These are phyloP conservation scores for Leptoteleia sp. DNA, from an alignment of 1,140 invertebrate species.

Conservation along the genomic window DNA sequence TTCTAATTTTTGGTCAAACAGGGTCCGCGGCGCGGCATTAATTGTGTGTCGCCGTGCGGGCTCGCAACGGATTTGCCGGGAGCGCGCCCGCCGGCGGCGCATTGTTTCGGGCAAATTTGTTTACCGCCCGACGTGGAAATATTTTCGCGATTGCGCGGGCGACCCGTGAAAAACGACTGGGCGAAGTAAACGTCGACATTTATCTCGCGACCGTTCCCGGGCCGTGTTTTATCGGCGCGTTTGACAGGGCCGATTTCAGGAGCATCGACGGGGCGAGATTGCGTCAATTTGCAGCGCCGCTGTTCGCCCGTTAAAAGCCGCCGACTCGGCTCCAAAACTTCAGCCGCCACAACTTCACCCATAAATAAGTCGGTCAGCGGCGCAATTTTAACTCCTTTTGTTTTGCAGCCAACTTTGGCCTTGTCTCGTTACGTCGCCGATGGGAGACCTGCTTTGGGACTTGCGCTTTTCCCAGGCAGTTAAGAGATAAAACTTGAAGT, in stretches of 20 bases:
- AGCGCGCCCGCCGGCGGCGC: background rate
- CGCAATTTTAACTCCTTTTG: conserved; percentile 48
- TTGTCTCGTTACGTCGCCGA: conserved; percentile 48
- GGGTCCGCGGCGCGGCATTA: conserved; percentile 17
- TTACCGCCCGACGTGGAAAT: conserved; percentile 31
- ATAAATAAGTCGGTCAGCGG: conserved; percentile 60
- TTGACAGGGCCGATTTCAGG: background rate
- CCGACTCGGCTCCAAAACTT: conserved; percentile 20
- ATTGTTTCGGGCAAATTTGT: conserved; percentile 12
- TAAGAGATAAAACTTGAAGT: conserved; percentile 50
- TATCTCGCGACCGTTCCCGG: conserved; percentile 8
- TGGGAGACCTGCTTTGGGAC: conserved; percentile 36
- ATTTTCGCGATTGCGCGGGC: conserved; percentile 9
- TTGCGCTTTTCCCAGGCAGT: conserved; percentile 35
- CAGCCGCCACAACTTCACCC: conserved; percentile 39
- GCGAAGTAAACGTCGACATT: background rate
- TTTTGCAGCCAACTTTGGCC: conserved; percentile 48
- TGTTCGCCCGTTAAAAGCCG: conserved; percentile 16
- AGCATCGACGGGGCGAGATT: background rate
- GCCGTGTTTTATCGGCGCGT: background rate
- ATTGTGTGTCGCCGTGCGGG: conserved; percentile 26
- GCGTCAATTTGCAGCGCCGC: conserved; percentile 24
- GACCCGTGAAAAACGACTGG: background rate
- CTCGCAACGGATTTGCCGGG: conserved; percentile 26
- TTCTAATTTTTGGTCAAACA: conserved; percentile 30